Base-by-base conservation (phyloP, 53 echinoderm and acorn worm species). In the Henricia sp. region DNA sequence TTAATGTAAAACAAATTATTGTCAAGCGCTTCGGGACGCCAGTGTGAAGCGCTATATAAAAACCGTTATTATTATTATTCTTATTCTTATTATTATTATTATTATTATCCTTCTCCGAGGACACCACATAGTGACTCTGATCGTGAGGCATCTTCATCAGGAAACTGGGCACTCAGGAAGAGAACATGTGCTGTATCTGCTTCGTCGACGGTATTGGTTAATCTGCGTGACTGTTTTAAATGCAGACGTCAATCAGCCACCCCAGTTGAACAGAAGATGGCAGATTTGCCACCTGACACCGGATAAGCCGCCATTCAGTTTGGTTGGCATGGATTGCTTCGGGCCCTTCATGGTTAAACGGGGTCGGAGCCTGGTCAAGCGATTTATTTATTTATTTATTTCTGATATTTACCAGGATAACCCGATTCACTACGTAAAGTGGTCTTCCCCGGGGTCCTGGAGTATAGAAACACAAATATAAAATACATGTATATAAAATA, bases 271-370 rank as follows among this genome's bases (percentile, higher is more conserved):
- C 87, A 76, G 24, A 86, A 76, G 70, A 93, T 90, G 90, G 89
- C 82, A 60, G 64, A 92, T 50, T 66, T 89, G 26, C 89, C 82
- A 21, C 36, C 25, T 27, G 83, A 92, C 52, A 23, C 52, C 84
- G 10, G 77, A 90, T n/a, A 83, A 67, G 23, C 76, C 90, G 23
- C 85, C 86, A 58, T 92, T 92, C 37, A 86, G 43, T 37, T 40
- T 69, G 52, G 93, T 93, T 68, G 90, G 93, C 3, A 80, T 90
- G 20, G 88, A 93, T 57, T 90, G 68, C 23, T 90, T 93, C 37
- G 90, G 93, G 1, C 88, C 84, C 6, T 93, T 88, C 26, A 32
- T 80, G 56, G 86, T 93, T 32, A 93, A 93, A 59, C 74, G 68
- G 52, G 88, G 90, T 8, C 53, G 88, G 33, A 65, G 67, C n/a